phyloP scores from a whole-genome alignment of 2,797 vertebrate species.

The Gila robusta region DNA sequence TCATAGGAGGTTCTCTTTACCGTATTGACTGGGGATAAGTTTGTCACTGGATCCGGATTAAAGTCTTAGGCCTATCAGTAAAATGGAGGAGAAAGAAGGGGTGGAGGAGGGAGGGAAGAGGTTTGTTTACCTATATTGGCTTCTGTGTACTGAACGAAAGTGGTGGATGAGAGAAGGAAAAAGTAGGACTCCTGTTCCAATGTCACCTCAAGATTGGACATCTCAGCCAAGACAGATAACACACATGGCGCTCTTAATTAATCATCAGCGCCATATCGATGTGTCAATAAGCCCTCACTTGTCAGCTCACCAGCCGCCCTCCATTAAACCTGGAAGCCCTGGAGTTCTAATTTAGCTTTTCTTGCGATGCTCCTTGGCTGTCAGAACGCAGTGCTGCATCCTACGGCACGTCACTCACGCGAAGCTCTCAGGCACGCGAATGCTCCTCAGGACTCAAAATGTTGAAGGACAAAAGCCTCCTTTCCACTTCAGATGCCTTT shows the following conservation, averaged over 20 bases:
- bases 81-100: constrained; percentile 67
- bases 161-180: constrained; percentile 67
- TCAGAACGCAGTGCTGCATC: constrained; percentile 27
- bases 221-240: constrained; percentile 67
- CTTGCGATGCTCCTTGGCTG: constrained; percentile 46
- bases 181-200: constrained; percentile 68
- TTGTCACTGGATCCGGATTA: constrained; percentile 82
- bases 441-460: constrained; percentile 13
- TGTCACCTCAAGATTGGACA: constrained; percentile 79
- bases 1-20: constrained; percentile 77
- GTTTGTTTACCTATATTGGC: constrained; percentile 77
- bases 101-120: constrained; percentile 68
- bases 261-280: constrained; percentile 73
- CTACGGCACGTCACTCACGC: constrained; percentile 35
- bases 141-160: constrained; percentile 58
- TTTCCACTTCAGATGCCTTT: constrained; percentile 5
- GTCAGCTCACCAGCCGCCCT: constrained; percentile 62
- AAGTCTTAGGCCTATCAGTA: constrained; percentile 85
- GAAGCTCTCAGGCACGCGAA: constrained; percentile 37
- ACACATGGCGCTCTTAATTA: constrained; percentile 70
- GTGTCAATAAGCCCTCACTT: constrained; percentile 66
- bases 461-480: constrained; percentile 37
- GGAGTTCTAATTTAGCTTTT: constrained; percentile 65
- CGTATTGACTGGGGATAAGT: constrained; percentile 84
- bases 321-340: constrained; percentile 64